These are phyloP conservation scores for Agrotis segetum DNA, from an alignment of 2,888 invertebrate genomes.

Conservation along the genomic window DNA sequence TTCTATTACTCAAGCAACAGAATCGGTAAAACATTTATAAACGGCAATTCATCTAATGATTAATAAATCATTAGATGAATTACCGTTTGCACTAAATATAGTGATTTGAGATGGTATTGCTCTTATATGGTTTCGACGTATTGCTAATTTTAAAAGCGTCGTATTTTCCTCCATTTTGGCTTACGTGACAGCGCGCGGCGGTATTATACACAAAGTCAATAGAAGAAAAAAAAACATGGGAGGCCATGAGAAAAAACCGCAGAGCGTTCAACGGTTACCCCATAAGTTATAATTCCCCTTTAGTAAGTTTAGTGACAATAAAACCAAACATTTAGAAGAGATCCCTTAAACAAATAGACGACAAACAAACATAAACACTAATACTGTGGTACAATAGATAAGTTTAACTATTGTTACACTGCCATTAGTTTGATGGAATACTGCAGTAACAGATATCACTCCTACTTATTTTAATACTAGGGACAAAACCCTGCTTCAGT, in stretches of 20 bases:
- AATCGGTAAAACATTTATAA: no score
- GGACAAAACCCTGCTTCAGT: neutral
- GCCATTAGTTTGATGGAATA: slow-evolving; percentile 70
- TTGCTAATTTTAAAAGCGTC: no score
- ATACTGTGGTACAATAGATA: slow-evolving; percentile 73
- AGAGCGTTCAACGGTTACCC: slow-evolving; percentile 30
- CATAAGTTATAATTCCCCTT: slow-evolving; percentile 49
- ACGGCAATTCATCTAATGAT: no score
- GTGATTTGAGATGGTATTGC: no score
- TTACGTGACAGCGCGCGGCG: no score
- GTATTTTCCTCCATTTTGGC: no score
- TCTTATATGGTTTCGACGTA: no score
- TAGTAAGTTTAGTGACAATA: slow-evolving; percentile 67
- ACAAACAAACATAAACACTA: slow-evolving; percentile 70
- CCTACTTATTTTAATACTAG: slow-evolving; percentile 1
- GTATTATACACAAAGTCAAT: neutral
- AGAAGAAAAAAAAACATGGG: neutral
- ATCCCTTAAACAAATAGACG: slow-evolving; percentile 74
- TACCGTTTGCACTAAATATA: no score
- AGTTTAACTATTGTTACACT: slow-evolving; percentile 73
- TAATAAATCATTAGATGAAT: no score
- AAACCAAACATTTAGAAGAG: slow-evolving; percentile 74
- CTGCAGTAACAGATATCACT: slow-evolving; percentile 12
- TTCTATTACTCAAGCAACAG: no score
- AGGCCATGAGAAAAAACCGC: slow-evolving; percentile 32